Percentiles rank a stretch among this genome's conserved stretches.
These are phyloP conservation scores for Rhagium mordax DNA, from an alignment of 2,888 invertebrate species.

Conservation along the genomic window DNA sequence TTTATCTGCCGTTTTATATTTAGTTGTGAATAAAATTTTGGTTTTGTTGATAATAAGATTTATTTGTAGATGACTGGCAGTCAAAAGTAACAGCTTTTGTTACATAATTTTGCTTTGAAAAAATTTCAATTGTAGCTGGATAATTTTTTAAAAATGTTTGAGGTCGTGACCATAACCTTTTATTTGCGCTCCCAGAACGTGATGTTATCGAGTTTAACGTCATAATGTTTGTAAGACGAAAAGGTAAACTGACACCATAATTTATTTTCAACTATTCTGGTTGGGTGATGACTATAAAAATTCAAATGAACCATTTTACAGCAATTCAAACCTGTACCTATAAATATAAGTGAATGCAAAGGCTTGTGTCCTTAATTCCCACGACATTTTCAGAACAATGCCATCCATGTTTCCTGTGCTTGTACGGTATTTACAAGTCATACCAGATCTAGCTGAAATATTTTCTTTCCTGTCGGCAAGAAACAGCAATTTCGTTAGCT, in stretches of 20 bases:
- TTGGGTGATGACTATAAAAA: constrained; percentile 1
- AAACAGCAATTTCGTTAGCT: neutral
- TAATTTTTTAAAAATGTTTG: too few relatives aligned
- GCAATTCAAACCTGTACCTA: neutral
- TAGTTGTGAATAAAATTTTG: too few relatives aligned
- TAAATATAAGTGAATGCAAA: neutral
- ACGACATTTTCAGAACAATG: neutral
- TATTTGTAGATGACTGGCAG: too few relatives aligned
- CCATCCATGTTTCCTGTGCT: neutral
- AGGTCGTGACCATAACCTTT: too few relatives aligned
- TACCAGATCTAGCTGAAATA: neutral
- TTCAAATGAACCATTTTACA: constrained; percentile 2
- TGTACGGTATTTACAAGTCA: neutral
- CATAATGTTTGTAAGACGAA: neutral
- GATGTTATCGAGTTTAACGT: neutral
- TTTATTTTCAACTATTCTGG: neutral
- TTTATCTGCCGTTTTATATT: too few relatives aligned
- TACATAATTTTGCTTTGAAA: too few relatives aligned
- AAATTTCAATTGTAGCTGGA: too few relatives aligned
- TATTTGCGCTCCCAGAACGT: too few relatives aligned
- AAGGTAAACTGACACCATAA: neutral
- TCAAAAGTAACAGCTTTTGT: too few relatives aligned
- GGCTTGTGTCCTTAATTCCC: neutral
- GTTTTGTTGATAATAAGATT: too few relatives aligned
- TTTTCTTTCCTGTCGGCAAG: neutral